Evolutionary conservation across 1,140 invertebrate species (phyloP).

Genomic region (Drosophila malerkotliana): DNA sequence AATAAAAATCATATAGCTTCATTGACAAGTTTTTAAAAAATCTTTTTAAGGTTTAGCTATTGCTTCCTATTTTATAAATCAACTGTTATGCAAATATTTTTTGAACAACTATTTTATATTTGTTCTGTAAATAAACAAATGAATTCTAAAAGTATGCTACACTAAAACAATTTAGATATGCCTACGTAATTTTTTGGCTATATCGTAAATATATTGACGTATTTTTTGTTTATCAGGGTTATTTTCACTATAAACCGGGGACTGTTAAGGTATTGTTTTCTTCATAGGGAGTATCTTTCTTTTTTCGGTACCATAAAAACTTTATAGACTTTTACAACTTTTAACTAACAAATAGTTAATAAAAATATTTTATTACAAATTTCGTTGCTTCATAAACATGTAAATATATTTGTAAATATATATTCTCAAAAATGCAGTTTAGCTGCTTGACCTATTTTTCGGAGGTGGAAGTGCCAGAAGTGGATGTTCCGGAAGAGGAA

Average conservation of each 20-base stretch:
- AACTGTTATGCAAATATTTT: too few relatives aligned
- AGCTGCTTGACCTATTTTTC: neutral
- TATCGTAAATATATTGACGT: conserved; percentile 6
- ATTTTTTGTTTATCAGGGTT: neutral
- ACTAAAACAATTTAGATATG: conserved; percentile 7
- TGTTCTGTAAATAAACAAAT: neutral
- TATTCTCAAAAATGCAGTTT: neutral
- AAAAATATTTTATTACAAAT: neutral
- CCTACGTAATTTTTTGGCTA: neutral
- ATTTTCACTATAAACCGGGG: neutral
- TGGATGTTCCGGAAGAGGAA: neutral
- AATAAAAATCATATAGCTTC: neutral
- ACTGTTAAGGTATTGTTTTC: neutral
- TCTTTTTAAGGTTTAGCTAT: too few relatives aligned
- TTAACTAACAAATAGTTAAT: neutral
- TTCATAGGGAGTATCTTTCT: neutral
- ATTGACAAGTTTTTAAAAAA: neutral
- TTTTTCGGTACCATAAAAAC: too few relatives aligned
- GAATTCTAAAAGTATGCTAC: neutral
- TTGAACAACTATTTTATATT: too few relatives aligned
- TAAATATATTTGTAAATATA: neutral
- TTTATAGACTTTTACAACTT: too few relatives aligned
- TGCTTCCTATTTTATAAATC: too few relatives aligned
- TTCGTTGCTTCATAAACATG: conserved; percentile 7
- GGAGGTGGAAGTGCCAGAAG: conserved; percentile 1